Percentiles rank a stretch among this genome's conserved stretches.
These are phyloP conservation scores for Lordiphosa mommai DNA, from an alignment of 1,140 invertebrate species.

Conservation along the genomic window DNA sequence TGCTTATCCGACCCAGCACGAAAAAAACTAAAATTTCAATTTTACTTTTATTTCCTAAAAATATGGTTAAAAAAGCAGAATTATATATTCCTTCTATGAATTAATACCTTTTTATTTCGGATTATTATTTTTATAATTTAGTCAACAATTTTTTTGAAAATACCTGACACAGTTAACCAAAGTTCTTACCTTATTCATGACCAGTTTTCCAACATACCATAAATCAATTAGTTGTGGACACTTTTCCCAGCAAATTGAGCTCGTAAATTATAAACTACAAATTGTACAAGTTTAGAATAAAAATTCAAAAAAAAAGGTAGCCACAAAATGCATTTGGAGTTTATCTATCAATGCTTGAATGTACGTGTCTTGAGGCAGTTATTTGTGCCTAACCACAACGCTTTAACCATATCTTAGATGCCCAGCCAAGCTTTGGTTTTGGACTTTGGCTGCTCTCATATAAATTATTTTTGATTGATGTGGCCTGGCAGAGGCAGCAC, in stretches of 20 bases:
- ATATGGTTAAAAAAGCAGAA: too few relatives aligned
- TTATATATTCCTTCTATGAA: too few relatives aligned
- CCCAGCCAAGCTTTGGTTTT: constrained; percentile 21
- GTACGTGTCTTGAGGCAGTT: constrained; percentile 35
- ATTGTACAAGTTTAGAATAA: constrained; percentile 30
- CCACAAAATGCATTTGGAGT: constrained; percentile 39
- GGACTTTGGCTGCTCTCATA: constrained; percentile 49
- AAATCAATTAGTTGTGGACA: constrained; percentile 70
- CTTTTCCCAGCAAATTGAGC: constrained; percentile 46
- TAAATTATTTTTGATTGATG: constrained; percentile 74
- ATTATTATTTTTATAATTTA: too few relatives aligned
- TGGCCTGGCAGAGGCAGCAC: constrained; percentile 52
- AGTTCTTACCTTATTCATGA: too few relatives aligned
- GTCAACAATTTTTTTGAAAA: too few relatives aligned
- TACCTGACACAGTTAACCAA: too few relatives aligned
- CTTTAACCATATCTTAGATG: constrained; percentile 47
- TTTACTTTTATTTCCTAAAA: too few relatives aligned
- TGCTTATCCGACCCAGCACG: too few relatives aligned
- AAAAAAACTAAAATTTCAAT: too few relatives aligned
- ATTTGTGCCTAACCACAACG: constrained; percentile 14
- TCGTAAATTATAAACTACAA: constrained; percentile 61
- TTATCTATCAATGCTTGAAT: too few relatives aligned
- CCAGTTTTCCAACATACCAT: constrained; percentile 15
- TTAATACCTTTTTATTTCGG: too few relatives aligned
- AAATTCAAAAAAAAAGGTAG: constrained; percentile 14